Base-by-base conservation (phyloP, 2,888 invertebrate genomes). In the Germaria angustata region DNA sequence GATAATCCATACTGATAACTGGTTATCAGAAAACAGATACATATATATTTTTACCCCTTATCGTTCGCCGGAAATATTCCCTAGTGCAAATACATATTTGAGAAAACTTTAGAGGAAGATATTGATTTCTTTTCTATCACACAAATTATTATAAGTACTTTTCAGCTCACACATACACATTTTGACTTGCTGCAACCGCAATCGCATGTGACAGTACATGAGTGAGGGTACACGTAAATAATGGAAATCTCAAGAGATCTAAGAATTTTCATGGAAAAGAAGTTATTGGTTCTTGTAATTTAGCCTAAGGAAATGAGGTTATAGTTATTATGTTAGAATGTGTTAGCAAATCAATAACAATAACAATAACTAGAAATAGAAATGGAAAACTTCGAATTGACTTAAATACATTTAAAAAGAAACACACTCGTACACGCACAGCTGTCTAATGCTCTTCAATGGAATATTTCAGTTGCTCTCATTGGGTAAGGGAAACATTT, bases 301-400 rank as follows among this genome's bases (percentile, higher is more conserved):
- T 39, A 28, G 24, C 69, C 61, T 49, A 36, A 46, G 55, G 69
- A 53, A 78, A 53, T 55, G 28, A 34, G 36, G 44, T 71, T 63
- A 55, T 28, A 39, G 44, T 55, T 15, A 24, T 36, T n/a, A n/a
- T n/a, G 22, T 1, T 53, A 36, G 46, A 49, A 34, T 46, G 46
- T 71, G 59, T 36, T 49, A 49, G 8, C 15, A 36, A 15, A 71
- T 34, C 15, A 71, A 49, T 59, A 59, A 46, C 34, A 59, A 36
- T 2, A 49, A 71, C 32, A n/a, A n/a, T n/a, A n/a, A n/a, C n/a
- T n/a, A n/a, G n/a, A n/a, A n/a, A n/a, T 39, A 36, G 28, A 71
- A 44, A 63, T 17, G 41, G 20, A 72, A 51, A 73, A 53, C 63
- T 49, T 73, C 22, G 11, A 46, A 59, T 71, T 22, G 7, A 36